Percentiles rank a stretch among this genome's conserved stretches.
These are phyloP conservation scores for Sussaba pulchella DNA, from an alignment of 2,888 invertebrate genomes.

Conservation along the genomic window DNA sequence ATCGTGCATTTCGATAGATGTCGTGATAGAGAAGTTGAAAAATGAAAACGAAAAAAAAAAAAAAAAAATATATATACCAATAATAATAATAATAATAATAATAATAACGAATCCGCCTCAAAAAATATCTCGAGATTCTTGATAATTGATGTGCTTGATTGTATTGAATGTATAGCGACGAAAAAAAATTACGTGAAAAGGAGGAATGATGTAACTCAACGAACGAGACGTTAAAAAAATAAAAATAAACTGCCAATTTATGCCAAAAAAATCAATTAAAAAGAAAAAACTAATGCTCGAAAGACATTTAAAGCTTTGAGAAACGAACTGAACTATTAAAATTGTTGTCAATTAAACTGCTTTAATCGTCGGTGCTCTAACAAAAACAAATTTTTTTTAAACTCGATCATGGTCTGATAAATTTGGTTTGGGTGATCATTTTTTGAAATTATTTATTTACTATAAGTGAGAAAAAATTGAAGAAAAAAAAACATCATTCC, in stretches of 20 bases:
- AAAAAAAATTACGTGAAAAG: conserved; percentile 54
- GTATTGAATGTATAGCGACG: conserved; percentile 66
- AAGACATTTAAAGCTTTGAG: too few species aligned
- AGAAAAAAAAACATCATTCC: conserved; percentile 74
- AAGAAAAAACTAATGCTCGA: conserved; percentile 46
- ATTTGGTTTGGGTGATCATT: too few species aligned
- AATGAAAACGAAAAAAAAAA: conserved; percentile 21
- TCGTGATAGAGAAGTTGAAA: conserved; percentile 30
- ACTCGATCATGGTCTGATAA: too few species aligned
- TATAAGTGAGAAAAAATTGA: conserved; percentile 7
- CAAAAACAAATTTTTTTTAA: too few species aligned
- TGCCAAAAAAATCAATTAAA: conserved; percentile 73
- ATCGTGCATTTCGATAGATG: conserved; percentile 78
- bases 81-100: conserved; percentile 67
- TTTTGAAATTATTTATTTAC: conserved; percentile 15
- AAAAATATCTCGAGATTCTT: conserved; percentile 70
- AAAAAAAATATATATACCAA: conserved; percentile 52
- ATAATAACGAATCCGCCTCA: conserved; percentile 69
- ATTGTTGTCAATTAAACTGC: neutral
- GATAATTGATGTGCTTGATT: conserved; percentile 75
- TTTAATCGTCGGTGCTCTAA: conserved; percentile 25
- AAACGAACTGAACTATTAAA: conserved; percentile 25
- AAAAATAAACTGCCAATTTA: conserved; percentile 79
- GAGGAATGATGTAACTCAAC: conserved; percentile 71
- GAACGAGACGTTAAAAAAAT: conserved; percentile 38